Conservation (phyloP, 2,888 invertebrate species). For the Agrochola macilenta region DNA sequence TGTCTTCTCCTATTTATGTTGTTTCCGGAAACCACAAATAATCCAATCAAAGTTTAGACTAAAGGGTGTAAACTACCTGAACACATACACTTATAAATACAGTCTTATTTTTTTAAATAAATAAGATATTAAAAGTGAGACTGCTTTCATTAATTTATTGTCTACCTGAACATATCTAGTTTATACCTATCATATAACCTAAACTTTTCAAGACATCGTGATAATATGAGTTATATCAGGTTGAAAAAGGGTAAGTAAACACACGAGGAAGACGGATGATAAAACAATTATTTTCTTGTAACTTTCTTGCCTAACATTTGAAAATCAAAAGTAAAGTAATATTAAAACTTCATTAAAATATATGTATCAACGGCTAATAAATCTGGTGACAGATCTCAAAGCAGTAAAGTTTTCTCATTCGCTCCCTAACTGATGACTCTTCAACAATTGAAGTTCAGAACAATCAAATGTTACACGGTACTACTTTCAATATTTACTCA, state of each 20-base stretch:
- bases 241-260: neutral
- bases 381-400: slow-evolving; percentile 31
- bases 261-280: neutral
- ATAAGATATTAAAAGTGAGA: neutral
- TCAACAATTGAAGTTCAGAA: slow-evolving; percentile 38
- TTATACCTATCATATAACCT: neutral
- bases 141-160: neutral
- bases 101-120: too few relatives aligned
- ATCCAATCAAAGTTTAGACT: neutral
- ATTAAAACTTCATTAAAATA: slow-evolving; percentile 24
- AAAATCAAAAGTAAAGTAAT: slow-evolving; percentile 11
- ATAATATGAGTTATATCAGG: neutral
- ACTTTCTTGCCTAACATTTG: neutral
- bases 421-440: slow-evolving; percentile 43
- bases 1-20: neutral
- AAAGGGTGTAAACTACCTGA: neutral
- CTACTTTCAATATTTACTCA: slow-evolving; percentile 24
- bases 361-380: slow-evolving; percentile 38
- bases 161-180: neutral
- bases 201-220: neutral
- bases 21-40: neutral
- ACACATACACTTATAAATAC: neutral
- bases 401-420: slow-evolving; percentile 40
- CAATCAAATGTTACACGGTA: slow-evolving; percentile 30
- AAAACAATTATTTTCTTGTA: neutral